phyloP scores from a whole-genome alignment of 2,113 vertebrate genomes.

The Hyla sarda region DNA sequence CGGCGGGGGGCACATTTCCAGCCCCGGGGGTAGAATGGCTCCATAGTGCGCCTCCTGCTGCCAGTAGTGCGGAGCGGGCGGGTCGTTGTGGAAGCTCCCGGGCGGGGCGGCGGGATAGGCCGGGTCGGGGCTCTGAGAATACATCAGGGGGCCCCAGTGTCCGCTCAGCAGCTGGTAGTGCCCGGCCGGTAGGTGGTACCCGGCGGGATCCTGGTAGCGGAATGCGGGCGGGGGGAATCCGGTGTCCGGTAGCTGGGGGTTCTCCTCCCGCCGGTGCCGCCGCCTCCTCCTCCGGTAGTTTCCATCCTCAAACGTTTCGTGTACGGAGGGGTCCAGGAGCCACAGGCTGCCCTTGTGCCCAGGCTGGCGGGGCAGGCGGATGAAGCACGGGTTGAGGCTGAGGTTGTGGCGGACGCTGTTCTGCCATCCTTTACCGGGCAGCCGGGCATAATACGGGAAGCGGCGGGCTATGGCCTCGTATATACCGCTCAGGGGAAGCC shows the following conservation, averaged over 20 bases:
- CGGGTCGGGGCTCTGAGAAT: fast-evolving
- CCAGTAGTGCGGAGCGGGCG: slow-evolving; percentile 7
- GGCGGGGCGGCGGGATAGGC: not conserved
- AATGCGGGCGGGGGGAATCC: not conserved
- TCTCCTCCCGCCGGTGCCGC: slow-evolving; percentile 30
- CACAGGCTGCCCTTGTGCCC: slow-evolving; percentile 76
- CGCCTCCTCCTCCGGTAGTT: slow-evolving; percentile 74
- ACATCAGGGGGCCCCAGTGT: slow-evolving; percentile 10
- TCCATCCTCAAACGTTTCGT: slow-evolving; percentile 78
- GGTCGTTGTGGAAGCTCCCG: not conserved
- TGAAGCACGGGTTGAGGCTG: slow-evolving; percentile 82
- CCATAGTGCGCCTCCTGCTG: not conserved
- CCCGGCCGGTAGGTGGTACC: not conserved
- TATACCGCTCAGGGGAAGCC: slow-evolving; percentile 78
- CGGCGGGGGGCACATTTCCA: not conserved
- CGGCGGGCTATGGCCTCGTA: slow-evolving; percentile 77
- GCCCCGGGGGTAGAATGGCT: not conserved
- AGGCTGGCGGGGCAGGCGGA: slow-evolving; percentile 71
- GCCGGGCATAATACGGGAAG: slow-evolving; percentile 79
- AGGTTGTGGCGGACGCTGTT: slow-evolving; percentile 85
- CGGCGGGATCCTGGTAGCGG: slow-evolving; percentile 15
- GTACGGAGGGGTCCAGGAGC: slow-evolving; percentile 77
- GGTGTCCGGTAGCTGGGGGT: too few relatives aligned
- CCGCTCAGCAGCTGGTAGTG: not conserved
- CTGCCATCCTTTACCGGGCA: slow-evolving; percentile 77